These are phyloP conservation scores for Drosophila tropicalis DNA, from an alignment of 1,140 invertebrate genomes.

Conservation along the genomic window DNA sequence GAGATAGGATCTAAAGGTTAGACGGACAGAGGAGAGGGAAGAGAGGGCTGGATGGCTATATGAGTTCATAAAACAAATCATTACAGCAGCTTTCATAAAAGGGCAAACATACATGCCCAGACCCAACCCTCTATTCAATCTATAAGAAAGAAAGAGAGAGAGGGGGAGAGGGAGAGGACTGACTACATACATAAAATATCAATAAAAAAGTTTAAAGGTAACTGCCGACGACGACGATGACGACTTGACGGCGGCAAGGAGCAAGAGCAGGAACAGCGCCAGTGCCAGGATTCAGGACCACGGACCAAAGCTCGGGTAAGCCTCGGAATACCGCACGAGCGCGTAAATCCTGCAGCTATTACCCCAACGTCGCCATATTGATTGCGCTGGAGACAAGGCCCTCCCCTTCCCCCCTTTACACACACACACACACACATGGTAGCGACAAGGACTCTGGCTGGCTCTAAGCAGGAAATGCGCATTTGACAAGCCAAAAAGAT, in stretches of 20 bases:
- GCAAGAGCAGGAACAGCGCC: constrained; percentile 13
- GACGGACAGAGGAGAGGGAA: no score
- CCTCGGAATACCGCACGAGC: constrained; percentile 60
- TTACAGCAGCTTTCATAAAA: constrained; percentile 75
- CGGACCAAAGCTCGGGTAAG: constrained; percentile 23
- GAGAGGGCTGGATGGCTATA: constrained; percentile 17
- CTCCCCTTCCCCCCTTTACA: constrained; percentile 11
- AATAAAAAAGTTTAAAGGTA: constrained; percentile 81
- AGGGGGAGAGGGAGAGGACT: background rate
- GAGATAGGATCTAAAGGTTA: background rate
- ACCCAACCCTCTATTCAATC: constrained; percentile 3
- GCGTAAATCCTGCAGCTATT: constrained; percentile 78
- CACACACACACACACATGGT: constrained; percentile 10
- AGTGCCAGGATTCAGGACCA: constrained; percentile 15
- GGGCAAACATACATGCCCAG: constrained; percentile 33
- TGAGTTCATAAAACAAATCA: constrained; percentile 80
- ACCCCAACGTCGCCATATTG: constrained; percentile 77
- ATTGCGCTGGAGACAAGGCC: constrained; percentile 75
- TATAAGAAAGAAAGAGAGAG: background rate
- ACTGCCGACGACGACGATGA: constrained; percentile 45
- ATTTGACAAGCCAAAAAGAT: constrained; percentile 81
- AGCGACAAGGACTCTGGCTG: constrained; percentile 55
- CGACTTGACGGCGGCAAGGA: constrained; percentile 48
- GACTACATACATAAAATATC: constrained; percentile 77
- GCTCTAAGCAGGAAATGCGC: constrained; percentile 75